Base-by-base conservation (phyloP, 1,140 invertebrate genomes). In the Drosophila takahashii region DNA sequence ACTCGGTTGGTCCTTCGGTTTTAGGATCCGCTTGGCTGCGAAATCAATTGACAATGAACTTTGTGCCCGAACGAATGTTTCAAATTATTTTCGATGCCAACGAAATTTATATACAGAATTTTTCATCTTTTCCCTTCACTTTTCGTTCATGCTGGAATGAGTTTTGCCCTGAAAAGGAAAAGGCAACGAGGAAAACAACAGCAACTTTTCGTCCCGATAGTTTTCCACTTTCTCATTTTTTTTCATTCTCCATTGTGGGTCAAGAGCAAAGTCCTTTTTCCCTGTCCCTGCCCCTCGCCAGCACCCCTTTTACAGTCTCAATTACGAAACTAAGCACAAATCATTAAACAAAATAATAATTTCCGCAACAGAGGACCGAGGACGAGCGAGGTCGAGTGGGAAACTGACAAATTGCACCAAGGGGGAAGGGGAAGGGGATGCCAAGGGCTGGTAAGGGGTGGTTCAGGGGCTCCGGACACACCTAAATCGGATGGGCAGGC, bases 321-420 rank as follows among this genome's bases (percentile, higher is more conserved):
- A 87, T 87, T 87, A 89, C 83, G 62, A 84, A 81, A 79, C 77
- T 73, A 87, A 87, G 76, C 83, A 87, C 83, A 87, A 87, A 87
- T 87, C 83, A 87, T 87, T 87, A 89, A 87, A 87, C 83, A 87
- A 89, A 87, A 87, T 87, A 87, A 87, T 87, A 87, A 87, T 87
- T 89, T 87, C 83, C 84, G 76, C 79, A 83, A 89, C 59, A 56
- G 44, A 65, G 60, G 71, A 61, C 71, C 45, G 51, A 48, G 51
- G 50, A 53, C 70, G 39, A 15, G 27, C 22, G 37, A 39, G 42
- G 39, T 15, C 37, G 36, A 71, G 56, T 34, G 47, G 32, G 16
- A 45, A 34, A 27, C 64, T 69, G 66, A 70, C 64, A 70, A 70
- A 70, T 70, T 70, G 66, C 64, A 56, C 32, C 22, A 5, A 15